Base-by-base conservation (phyloP, 2,113 vertebrate species). In the Austrofundulus limnaeus region DNA sequence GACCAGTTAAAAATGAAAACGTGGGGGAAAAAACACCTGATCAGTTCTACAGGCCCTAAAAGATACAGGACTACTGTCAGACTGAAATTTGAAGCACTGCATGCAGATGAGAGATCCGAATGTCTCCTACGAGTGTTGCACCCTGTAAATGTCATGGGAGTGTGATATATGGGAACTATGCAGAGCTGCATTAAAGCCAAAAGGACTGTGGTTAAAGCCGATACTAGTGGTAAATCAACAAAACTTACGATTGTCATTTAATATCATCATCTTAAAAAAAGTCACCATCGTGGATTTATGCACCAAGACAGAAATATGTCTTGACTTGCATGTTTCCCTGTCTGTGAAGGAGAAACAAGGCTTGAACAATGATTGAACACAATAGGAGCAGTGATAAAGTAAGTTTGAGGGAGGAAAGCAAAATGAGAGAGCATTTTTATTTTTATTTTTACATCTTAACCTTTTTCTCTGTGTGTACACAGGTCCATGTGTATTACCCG, bases 81-180 rank as follows among this genome's bases (percentile, higher is more conserved):
- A 80, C 84, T 86, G 77, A 87, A 85, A 72, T 85, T 89, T 81
- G 81, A 78, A 85, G 74, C 51, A 23, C 68, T 75, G 86, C 88
- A 88, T 88, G 83, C 73, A 73, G 84, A 89, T 84, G 77, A 90
- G 87, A 81, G 72, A 21, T 88, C 84, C 80, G 82, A 89, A 92
- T 85, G 87, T 84, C 67, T 91, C 91, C 88, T 90, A 50, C 39
- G 91, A 90, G 91, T 88, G 87, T 88, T 84, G 71, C 70, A 65
- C 80, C 85, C 82, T 85, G 84, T 90, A 91, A 92, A 93, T 89
- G 90, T 92, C 90, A 90, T 74, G 75, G 76, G 82, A 83, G 80
- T 67, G 74, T 65, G 67, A 91, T 89, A 86, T 89, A 92, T 79
- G 67, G 83, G 81, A 67, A 57, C 57, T 78, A 67, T 68, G 84